phyloP scores from a whole-genome alignment of 35 echinoderm and acorn worm genomes.

The Ptychodera flava region DNA sequence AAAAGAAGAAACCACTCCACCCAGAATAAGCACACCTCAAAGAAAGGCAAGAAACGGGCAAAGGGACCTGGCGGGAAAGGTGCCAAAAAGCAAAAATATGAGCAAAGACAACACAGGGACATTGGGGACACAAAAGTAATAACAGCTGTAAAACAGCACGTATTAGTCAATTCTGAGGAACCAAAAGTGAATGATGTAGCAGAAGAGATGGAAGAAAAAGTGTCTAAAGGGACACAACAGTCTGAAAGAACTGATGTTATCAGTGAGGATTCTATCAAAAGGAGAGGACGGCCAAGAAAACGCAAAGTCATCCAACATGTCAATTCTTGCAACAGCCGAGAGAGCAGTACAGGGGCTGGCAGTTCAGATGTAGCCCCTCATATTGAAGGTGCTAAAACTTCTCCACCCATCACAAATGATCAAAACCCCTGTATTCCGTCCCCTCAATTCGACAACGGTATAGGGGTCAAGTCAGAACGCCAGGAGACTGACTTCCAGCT shows the following conservation, averaged over 20 bases:
- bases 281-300: not conserved
- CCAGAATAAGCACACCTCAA: not conserved
- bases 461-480: not conserved
- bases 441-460: constrained; percentile 4
- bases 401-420: not conserved
- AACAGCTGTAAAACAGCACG: not conserved
- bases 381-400: not conserved
- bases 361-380: not conserved
- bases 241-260: not conserved
- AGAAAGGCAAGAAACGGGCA: not conserved
- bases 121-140: not conserved
- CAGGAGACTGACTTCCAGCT: constrained; percentile 2
- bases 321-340: not conserved
- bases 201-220: not conserved
- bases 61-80: not conserved
- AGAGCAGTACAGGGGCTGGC: not conserved
- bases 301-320: not conserved
- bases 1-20: not conserved
- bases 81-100: not conserved
- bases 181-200: not conserved
- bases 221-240: not conserved
- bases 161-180: not conserved
- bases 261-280: not conserved
- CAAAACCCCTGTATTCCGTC: not conserved
- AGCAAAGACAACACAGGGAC: not conserved